Evolutionary conservation across 37 sponge, comb jelly and placozoan species (phyloP).

Genomic region (Crambe crambe): DNA sequence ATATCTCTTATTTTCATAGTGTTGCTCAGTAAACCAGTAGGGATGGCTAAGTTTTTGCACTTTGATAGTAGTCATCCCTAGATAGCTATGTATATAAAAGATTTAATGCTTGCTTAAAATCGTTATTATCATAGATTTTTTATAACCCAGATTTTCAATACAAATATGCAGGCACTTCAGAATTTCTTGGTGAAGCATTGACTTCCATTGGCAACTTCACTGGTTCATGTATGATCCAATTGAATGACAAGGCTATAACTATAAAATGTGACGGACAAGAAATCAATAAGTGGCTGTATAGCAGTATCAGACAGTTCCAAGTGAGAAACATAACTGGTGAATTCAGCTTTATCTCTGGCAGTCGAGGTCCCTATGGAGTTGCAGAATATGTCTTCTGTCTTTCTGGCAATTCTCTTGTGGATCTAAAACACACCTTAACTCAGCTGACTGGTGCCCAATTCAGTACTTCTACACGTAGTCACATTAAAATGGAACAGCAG

Average conservation of each 20-base stretch:
- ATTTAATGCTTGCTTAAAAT: too few relatives aligned
- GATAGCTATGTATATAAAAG: too few relatives aligned
- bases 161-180: too few relatives aligned
- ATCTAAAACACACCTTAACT: slow-evolving; percentile 24
- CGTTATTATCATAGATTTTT: too few relatives aligned
- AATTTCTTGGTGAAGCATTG: slow-evolving; percentile 41
- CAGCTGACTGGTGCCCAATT: slow-evolving; percentile 55
- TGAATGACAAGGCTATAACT: slow-evolving; percentile 30
- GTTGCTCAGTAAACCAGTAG: too few relatives aligned
- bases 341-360: slow-evolving; percentile 53
- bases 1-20: too few relatives aligned
- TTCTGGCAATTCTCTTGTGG: not conserved
- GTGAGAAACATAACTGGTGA: slow-evolving; percentile 28
- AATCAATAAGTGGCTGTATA: slow-evolving; percentile 50
- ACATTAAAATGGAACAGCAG: too few relatives aligned
- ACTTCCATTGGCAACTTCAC: slow-evolving; percentile 33
- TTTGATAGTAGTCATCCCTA: too few relatives aligned
- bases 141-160: too few relatives aligned
- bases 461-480: too few relatives aligned
- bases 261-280: slow-evolving; percentile 8
- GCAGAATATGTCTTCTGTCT: slow-evolving; percentile 43
- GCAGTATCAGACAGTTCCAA: slow-evolving; percentile 47
- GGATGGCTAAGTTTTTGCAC: too few relatives aligned
- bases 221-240: slow-evolving; percentile 35
- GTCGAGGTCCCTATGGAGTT: slow-evolving; percentile 62